Base-by-base conservation (phyloP, 1,140 invertebrate species). In the Monochamus saltuarius region DNA sequence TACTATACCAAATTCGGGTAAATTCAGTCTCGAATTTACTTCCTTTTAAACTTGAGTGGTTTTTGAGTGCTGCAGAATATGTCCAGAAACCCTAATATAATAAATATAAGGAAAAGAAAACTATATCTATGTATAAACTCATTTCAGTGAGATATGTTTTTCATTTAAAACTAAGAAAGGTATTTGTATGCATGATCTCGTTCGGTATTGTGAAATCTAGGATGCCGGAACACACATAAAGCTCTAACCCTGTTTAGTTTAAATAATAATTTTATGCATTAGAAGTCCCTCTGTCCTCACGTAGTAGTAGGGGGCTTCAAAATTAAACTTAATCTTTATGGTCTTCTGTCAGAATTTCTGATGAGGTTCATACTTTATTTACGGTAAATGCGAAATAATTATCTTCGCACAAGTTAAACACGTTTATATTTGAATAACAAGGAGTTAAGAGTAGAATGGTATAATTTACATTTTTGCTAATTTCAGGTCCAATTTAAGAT, bases 101-200 rank as follows among this genome's bases (percentile, higher is more conserved):
- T 13, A 42, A 42, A 42, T 17, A 42, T 17, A 42, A 42, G n/a
- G n/a, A 13, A n/a, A 13, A n/a, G 39, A n/a, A 42, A 42, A 42
- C 39, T 17, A 16, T 29, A 29, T 29, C 22, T 29, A 29, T 29
- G 6, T 29, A 29, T 29, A 42, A 16, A 16, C 39, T n/a, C n/a
- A 42, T 17, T 42, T 13, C 7, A n/a, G 39, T 42, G 39, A 42
- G 16, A 16, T 42, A 42, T 42, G 39, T 42, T 42, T 42, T 42
- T 42, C 39, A 42, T 42, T 17, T 42, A 16, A 16, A 42, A 42
- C 39, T 42, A 42, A 42, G 39, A 16, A 42, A 13, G 39, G 7
- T 42, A 42, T 42, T 42, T 42, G 39, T 42, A 42, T 42, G 39
- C 39, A 16, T n/a, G 39, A 16, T 42, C 39, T 42, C 39, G 39